Evolutionary conservation across 1,140 invertebrate species (phyloP), one percentile per base, ranked within the genome.

Genomic region (Psix sp.): DNA sequence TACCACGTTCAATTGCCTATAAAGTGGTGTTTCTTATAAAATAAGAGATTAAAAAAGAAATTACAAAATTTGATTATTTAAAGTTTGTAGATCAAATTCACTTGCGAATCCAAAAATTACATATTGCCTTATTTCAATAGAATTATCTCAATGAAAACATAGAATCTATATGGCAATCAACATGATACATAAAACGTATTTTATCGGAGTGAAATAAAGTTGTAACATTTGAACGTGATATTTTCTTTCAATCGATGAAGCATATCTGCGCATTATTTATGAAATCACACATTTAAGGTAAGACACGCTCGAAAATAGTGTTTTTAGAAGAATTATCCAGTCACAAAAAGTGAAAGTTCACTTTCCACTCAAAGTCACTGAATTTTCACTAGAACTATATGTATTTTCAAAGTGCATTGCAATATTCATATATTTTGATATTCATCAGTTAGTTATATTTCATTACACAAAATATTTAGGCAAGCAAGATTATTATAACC

Each of bases 391-490:
- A 24, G 33, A 29, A 29, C 26, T 29, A 29, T n/a, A 10, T 29
- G 5, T 35, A 11, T 35, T 35, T 24, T 7, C 10, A 35, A 11
- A 11, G 33, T 13, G 11, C 13, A 13, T 17, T 40, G 17, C 3
- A 40, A 18, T 20, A 9, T 20, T 18, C 11, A 11, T n/a, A 18
- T 31, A 39, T 60, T 48, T 60, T 48, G 43, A 60, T 60, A 60
- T 60, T 48, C 31, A 39, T 39, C 35, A 39, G 24, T 16, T 39
- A 39, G 36, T 33, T 62, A 62, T 51, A 62, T 35, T 18, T 29
- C 43, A 18, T 62, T 42, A 42, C 24, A 62, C 46, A 62, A 49
- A 62, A 62, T 51, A 62, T 62, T 49, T 33, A 62, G 11, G 57
- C 45, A 62, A 62, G 57, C 46, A 39, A 51, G 29, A 33, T 26